A percentile compares a stretch with the other conserved stretches of the same genome.
Conservation (phyloP, 2,113 vertebrate genomes). For the Syrrhaptes paradoxus region DNA sequence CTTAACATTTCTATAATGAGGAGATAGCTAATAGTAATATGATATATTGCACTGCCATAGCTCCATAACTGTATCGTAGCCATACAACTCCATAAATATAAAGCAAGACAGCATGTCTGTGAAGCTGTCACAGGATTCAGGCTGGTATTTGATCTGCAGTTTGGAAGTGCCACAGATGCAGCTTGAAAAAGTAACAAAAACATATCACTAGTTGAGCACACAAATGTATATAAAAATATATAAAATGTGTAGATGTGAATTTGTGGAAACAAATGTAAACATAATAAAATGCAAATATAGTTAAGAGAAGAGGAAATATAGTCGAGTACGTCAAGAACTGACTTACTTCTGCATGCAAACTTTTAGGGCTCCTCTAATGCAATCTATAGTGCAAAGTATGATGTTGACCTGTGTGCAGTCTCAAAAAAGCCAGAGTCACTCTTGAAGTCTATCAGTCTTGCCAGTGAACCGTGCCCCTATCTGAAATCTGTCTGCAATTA, state of each 20-base stretch:
- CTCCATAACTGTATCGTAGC: not conserved
- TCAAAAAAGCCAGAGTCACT: not conserved
- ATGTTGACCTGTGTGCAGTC: not conserved
- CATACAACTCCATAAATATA: not conserved
- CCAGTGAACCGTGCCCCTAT: not conserved
- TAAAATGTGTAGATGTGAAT: not conserved
- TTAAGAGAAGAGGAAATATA: not conserved
- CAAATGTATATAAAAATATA: not conserved
- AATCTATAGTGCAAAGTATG: too few relatives aligned
- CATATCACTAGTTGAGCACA: not conserved
- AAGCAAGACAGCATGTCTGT: not conserved
- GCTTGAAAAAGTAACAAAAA: not conserved
- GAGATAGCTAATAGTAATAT: not conserved
- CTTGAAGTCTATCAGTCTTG: not conserved
- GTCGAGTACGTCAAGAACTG: not conserved
- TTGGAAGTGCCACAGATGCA: not conserved
- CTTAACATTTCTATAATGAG: not conserved
- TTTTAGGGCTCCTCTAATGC: not conserved
- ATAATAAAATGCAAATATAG: not conserved
- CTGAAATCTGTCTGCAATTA: not conserved
- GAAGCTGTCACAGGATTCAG: not conserved
- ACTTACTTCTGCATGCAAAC: not conserved
- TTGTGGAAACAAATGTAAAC: not conserved
- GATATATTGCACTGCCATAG: not conserved
- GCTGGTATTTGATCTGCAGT: not conserved